These are phyloP conservation scores for Campaea margaritaria DNA, from an alignment of 2,888 invertebrate species.

Conservation along the genomic window DNA sequence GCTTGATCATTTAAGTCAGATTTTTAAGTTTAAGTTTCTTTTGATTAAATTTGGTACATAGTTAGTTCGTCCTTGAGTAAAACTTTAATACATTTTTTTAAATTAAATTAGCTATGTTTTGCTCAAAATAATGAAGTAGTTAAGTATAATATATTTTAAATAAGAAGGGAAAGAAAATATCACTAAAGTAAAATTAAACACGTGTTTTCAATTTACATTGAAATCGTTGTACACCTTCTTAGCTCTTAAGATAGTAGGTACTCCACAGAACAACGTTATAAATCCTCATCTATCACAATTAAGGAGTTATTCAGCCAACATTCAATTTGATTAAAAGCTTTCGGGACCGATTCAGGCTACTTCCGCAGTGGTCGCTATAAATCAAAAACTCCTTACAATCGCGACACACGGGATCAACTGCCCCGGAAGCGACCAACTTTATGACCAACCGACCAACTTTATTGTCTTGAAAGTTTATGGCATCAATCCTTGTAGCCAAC, in stretches of 20 bases:
- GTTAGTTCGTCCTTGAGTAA: too few species aligned
- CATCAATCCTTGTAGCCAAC: conserved; percentile 49
- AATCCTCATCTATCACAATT: conserved; percentile 29
- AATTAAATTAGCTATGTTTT: too few species aligned
- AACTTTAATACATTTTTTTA: too few species aligned
- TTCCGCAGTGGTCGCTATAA: conserved; percentile 59
- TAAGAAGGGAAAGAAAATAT: too few species aligned
- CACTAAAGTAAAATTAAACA: too few species aligned
- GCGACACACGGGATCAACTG: conserved; percentile 75
- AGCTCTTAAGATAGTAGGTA: conserved; percentile 1
- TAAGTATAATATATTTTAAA: too few species aligned
- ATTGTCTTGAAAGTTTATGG: conserved; percentile 72
- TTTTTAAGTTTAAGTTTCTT: too few species aligned
- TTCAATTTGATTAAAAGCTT: conserved; percentile 61
- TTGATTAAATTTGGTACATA: too few species aligned
- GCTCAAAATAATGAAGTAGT: too few species aligned
- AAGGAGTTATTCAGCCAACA: conserved; percentile 25
- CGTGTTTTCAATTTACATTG: not conserved
- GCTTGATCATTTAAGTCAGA: too few species aligned
- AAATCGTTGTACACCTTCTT: not conserved
- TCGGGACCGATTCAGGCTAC: conserved; percentile 60
- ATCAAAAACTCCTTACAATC: conserved; percentile 77
- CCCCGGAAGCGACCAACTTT: conserved; percentile 35
- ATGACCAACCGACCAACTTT: conserved; percentile 57
- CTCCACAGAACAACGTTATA: not conserved